Base-by-base conservation (phyloP, 2,113 vertebrate genomes). In the Ia io region DNA sequence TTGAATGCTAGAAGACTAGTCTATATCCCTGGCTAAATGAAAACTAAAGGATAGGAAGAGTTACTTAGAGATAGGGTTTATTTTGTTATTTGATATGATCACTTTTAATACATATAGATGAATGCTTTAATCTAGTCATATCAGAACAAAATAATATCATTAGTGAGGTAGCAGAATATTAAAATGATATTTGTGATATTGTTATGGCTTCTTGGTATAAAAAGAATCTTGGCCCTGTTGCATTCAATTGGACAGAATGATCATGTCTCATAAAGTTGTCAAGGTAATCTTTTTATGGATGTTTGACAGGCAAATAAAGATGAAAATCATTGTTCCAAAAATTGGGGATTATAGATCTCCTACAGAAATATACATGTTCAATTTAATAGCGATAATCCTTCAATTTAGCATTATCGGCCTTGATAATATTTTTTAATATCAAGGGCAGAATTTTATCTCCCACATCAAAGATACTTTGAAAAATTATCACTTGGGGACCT, bases 381-480 rank as follows among this genome's bases (percentile, higher is more conserved):
- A 80, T 90, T 94, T 97, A 88, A 90, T 93, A 92, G 47, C 61
- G 63, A 93, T 96, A 97, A 97, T 97, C 95, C 93, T 93, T 94
- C 95, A 92, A 93, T 97, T 97, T 95, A 90, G 59, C 13, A 0
- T 93, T 96, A 97, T 95, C 87, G 88, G 80, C 77, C 65, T 83
- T 93, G 92, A 95, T 96, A 84, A 63, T 83, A 93, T 84, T 95
- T 96, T 96, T 95, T 95, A 97, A 97, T 97, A 97, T 95, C 84
- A 95, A 91, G 61, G 84, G 76, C 63, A 97, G 69, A 76, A 88
- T 96, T 97, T 97, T 96, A 97, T 97, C 92, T 94, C 90, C 22
- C 63, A 67, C 30, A 88, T 96, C 70, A 96, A 93, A 96, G 95
- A 73, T 90, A 83, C 76, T 88, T 94, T 76, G 71, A 95, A 95